Percentiles rank a stretch among this genome's conserved stretches.
Evolutionary conservation across 2,113 vertebrate genomes (phyloP).

Genomic region (Nibea albiflora): DNA sequence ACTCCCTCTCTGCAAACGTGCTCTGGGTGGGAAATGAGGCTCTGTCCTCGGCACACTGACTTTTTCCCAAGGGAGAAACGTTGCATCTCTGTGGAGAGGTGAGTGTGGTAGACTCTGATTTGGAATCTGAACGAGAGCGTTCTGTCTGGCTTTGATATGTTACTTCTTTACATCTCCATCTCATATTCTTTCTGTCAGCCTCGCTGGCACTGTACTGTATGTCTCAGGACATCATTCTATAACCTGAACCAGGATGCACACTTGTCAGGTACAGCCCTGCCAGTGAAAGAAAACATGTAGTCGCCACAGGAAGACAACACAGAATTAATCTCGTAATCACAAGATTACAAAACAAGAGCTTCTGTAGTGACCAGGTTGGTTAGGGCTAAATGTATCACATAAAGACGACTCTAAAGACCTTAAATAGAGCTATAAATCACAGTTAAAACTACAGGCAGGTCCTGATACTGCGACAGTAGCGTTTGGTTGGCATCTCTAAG

Average conservation of each 20-base stretch:
- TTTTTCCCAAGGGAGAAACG: constrained; percentile 40
- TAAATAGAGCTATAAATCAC: not conserved
- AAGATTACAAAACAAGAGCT: too few species aligned
- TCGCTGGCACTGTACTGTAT: not conserved
- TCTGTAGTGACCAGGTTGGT: not conserved
- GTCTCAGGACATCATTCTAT: not conserved
- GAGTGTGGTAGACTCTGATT: constrained; percentile 24
- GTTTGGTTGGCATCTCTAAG: too few species aligned
- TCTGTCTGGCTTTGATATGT: constrained; percentile 12
- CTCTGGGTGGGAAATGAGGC: constrained; percentile 45
- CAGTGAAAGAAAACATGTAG: too few species aligned
- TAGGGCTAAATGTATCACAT: not conserved
- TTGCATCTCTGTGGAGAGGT: constrained; percentile 39
- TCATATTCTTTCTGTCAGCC: not conserved
- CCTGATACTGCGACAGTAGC: too few species aligned
- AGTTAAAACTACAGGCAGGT: not conserved
- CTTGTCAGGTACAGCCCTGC: too few species aligned
- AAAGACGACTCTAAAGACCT: too few species aligned
- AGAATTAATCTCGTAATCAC: too few species aligned
- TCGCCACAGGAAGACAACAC: too few species aligned
- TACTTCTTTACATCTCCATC: constrained; percentile 25
- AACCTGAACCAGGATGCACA: too few species aligned
- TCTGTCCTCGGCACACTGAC: constrained; percentile 20
- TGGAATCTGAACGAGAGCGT: constrained; percentile 10
- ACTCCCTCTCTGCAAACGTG: constrained; percentile 41